Conservation (phyloP, 2,113 vertebrate genomes). For the Cheilinus undulatus region DNA sequence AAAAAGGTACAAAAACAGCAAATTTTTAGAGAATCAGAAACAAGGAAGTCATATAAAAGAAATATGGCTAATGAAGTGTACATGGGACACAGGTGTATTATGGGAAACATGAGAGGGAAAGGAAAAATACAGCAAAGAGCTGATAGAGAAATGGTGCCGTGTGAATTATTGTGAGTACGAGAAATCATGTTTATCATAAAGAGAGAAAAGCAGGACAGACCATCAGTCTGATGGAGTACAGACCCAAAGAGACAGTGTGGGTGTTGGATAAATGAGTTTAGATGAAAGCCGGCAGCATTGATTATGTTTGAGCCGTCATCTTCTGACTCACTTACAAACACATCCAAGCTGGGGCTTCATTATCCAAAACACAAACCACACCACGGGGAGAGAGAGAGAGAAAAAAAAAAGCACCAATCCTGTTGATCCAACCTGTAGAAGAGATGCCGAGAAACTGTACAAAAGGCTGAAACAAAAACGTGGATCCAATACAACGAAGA, state of each 20-base stretch:
- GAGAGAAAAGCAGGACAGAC: conserved; percentile 10
- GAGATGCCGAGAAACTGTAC: conserved; percentile 3
- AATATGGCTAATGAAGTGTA: conserved; percentile 31
- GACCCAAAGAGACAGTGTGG: conserved; percentile 33
- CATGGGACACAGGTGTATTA: conserved; percentile 38
- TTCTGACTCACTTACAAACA: conserved; percentile 38
- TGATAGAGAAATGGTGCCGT: conserved; percentile 16
- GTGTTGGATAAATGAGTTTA: conserved; percentile 52
- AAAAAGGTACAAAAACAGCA: background rate
- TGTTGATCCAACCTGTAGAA: conserved; percentile 14
- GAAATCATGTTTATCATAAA: conserved; percentile 37
- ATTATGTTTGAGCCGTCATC: conserved; percentile 43
- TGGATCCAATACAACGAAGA: conserved; percentile 1
- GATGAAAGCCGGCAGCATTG: conserved; percentile 49
- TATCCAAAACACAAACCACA: conserved; percentile 42
- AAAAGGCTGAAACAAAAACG: conserved; percentile 26
- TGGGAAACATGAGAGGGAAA: conserved; percentile 5
- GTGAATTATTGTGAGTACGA: conserved; percentile 12
- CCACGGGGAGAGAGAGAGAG: background rate
- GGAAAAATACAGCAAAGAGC: conserved; percentile 10
- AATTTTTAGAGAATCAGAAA: background rate
- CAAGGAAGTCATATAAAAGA: conserved; percentile 3
- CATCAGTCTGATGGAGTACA: conserved; percentile 15
- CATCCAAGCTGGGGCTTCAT: conserved; percentile 27
- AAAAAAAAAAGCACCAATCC: background rate